Evolutionary conservation across 2,797 vertebrate genomes (phyloP).

Genomic region (Mergus octosetaceus): DNA sequence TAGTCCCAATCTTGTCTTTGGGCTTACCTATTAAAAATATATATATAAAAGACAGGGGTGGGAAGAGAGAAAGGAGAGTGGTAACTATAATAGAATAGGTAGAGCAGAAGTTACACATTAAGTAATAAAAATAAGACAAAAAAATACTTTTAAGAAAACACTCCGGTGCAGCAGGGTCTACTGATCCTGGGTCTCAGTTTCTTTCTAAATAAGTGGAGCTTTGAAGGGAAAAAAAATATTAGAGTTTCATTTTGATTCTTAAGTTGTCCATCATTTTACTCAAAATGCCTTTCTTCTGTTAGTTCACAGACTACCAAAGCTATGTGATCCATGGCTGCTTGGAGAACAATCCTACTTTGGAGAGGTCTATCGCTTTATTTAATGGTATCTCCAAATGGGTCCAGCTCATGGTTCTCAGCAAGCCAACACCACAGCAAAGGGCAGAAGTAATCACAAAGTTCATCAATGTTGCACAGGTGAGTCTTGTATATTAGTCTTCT

Average conservation of each 20-base stretch:
- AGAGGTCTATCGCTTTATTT: conserved; percentile 95
- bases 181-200: neutral
- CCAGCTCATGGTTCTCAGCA: conserved; percentile 98
- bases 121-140: neutral
- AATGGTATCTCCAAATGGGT: conserved; percentile 98
- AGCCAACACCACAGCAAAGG: conserved; percentile 92
- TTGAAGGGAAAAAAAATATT: neutral
- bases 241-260: neutral
- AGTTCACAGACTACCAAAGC: conserved; percentile 97
- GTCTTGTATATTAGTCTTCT: neutral
- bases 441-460: conserved; percentile 97
- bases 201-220: neutral
- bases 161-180: neutral
- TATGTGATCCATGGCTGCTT: conserved; percentile 93
- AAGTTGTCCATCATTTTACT: neutral
- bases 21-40: neutral
- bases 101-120: neutral
- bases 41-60: neutral
- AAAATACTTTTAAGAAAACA: neutral
- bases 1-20: neutral
- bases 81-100: neutral
- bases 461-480: conserved; percentile 95
- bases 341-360: conserved; percentile 93
- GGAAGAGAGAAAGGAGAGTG: neutral
- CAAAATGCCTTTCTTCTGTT: conserved; percentile 34